Conservation (phyloP, 2,113 vertebrate genomes). For the Xiphophorus maculatus region DNA sequence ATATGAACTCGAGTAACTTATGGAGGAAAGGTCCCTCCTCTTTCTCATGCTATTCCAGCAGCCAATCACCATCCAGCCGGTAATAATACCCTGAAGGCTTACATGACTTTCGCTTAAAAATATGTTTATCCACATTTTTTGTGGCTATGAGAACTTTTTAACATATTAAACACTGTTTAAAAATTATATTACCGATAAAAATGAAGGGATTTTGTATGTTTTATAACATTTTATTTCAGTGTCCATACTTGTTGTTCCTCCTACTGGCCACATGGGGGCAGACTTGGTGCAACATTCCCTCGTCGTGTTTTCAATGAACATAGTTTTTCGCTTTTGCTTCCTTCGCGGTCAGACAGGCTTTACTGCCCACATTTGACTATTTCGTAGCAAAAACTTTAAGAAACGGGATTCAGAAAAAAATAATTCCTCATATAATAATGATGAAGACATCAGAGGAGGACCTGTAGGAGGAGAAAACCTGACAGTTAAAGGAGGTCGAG, state of each 20-base stretch:
- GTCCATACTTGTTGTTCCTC: neutral
- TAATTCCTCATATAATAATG: too few species aligned
- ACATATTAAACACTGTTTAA: neutral
- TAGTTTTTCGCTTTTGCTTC: neutral
- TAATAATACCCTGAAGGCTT: neutral
- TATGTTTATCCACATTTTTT: neutral
- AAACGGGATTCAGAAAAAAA: neutral
- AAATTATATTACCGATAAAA: neutral
- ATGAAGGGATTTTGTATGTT: neutral
- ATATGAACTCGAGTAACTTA: neutral
- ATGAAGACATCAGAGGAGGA: neutral
- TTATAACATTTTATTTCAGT: neutral
- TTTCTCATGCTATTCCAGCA: constrained; percentile 6
- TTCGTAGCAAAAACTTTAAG: neutral
- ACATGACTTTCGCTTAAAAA: neutral
- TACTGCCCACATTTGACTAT: too few species aligned
- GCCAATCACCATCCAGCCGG: neutral
- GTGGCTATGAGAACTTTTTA: too few species aligned
- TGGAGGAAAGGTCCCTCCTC: neutral
- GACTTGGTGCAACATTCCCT: neutral
- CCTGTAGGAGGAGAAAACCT: constrained; percentile 12
- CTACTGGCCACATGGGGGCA: constrained; percentile 21
- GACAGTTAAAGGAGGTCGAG: neutral
- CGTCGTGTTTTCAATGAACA: neutral
- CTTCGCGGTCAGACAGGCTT: neutral